Evolutionary conservation across 1,140 invertebrate species (phyloP).

Genomic region (Neodiprion virginianus): DNA sequence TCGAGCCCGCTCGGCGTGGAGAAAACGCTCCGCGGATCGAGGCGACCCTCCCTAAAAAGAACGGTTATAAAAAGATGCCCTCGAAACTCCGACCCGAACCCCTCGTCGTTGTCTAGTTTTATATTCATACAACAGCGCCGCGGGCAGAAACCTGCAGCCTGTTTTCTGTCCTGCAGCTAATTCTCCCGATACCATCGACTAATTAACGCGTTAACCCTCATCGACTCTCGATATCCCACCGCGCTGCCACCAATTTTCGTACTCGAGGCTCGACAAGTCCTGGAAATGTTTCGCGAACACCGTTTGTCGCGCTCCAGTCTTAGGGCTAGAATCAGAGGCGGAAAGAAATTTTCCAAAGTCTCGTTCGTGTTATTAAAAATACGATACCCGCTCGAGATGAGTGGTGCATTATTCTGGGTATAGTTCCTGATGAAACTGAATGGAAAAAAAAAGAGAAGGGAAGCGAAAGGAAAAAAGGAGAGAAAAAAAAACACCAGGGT

Average conservation of each 20-base stretch:
- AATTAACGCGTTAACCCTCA: neutral
- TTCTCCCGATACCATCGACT: neutral
- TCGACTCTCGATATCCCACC: neutral
- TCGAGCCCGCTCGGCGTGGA: constrained; percentile 20
- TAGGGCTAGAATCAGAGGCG: no score
- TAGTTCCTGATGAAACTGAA: neutral
- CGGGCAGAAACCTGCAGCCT: neutral
- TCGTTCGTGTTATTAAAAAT: no score
- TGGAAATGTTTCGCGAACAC: no score
- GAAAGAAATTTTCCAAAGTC: no score
- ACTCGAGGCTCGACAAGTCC: no score
- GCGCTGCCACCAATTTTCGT: neutral
- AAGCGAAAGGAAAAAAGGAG: no score
- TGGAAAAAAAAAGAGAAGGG: neutral
- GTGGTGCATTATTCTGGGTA: neutral
- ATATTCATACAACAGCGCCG: neutral
- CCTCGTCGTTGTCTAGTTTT: constrained; percentile 10
- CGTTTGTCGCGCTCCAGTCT: no score
- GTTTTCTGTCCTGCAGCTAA: neutral
- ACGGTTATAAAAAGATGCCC: constrained; percentile 21
- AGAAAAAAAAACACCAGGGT: no score
- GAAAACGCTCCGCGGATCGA: neutral
- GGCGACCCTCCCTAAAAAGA: constrained; percentile 12
- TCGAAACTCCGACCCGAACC: constrained; percentile 25
- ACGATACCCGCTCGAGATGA: neutral